These are phyloP conservation scores for Phengaris arion DNA, from an alignment of 2,888 invertebrate species.

Conservation along the genomic window DNA sequence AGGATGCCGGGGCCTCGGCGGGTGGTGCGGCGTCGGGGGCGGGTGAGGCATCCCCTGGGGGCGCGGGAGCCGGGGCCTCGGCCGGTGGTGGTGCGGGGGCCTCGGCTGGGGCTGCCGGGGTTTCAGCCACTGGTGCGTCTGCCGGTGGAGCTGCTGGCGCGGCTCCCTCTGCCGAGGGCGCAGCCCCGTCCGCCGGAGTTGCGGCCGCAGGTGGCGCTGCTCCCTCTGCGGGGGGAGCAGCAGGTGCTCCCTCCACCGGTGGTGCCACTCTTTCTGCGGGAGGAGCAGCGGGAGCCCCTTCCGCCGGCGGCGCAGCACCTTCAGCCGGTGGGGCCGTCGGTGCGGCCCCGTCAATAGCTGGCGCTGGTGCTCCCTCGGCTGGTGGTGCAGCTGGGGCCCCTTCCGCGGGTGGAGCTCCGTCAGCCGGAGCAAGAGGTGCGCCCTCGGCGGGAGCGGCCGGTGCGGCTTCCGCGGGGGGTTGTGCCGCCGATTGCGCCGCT, in stretches of 20 bases:
- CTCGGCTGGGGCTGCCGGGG: conserved; percentile 40
- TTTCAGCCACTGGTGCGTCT: conserved; percentile 33
- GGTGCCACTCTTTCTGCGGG: conserved; percentile 41
- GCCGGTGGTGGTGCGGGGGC: conserved; percentile 43
- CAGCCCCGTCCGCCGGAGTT: conserved; percentile 40
- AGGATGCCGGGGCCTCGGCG: conserved; percentile 29
- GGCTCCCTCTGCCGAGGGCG: conserved; percentile 23
- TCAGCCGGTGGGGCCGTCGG: conserved; percentile 44
- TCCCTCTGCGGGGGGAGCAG: conserved; percentile 43
- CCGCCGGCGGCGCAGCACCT: conserved; percentile 44
- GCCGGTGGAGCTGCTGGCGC: conserved; percentile 24
- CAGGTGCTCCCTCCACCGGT: conserved; percentile 37
- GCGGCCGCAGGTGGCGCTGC: conserved; percentile 41
- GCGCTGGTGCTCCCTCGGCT: conserved; percentile 37
- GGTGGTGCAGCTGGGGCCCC: conserved; percentile 45
- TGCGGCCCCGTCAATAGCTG: conserved; percentile 50
- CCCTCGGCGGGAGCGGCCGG: conserved; percentile 37
- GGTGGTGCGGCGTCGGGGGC: conserved; percentile 40
- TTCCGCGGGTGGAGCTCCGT: conserved; percentile 45
- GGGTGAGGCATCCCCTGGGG: conserved; percentile 35
- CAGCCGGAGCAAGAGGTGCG: conserved; percentile 25
- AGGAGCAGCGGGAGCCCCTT: conserved; percentile 40
- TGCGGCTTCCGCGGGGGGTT: conserved; percentile 34
- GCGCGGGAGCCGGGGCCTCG: conserved; percentile 42
- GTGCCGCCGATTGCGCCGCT: conserved; percentile 11